phyloP scores from a whole-genome alignment of 2,888 invertebrate genomes.

The Linyphia triangularis region DNA sequence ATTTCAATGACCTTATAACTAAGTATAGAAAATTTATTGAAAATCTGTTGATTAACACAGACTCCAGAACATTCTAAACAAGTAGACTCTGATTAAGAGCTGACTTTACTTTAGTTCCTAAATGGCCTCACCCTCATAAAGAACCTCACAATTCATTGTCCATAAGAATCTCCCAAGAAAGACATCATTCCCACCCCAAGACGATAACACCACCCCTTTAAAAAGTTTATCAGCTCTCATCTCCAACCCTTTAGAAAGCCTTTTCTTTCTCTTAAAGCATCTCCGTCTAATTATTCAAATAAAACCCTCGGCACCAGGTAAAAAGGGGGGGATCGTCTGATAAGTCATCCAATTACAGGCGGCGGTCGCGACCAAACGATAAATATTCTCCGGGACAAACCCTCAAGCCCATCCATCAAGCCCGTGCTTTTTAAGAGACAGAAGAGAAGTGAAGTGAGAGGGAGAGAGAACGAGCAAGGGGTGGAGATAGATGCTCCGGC shows the following conservation, averaged over 20 bases:
- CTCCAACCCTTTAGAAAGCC: conserved; percentile 8
- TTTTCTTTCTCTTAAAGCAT: not conserved
- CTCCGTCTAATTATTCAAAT: conserved; percentile 67
- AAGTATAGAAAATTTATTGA: too few relatives aligned
- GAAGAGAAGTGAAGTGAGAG: conserved; percentile 20
- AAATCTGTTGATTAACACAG: too few relatives aligned
- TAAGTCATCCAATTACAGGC: conserved; percentile 69
- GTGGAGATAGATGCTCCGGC: conserved; percentile 55
- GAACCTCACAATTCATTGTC: too few relatives aligned
- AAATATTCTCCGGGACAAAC: conserved; percentile 66
- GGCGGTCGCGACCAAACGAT: conserved; percentile 53
- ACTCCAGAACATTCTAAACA: too few relatives aligned
- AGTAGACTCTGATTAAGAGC: too few relatives aligned
- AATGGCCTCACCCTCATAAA: too few relatives aligned
- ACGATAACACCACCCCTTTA: not conserved
- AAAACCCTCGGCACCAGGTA: conserved; percentile 18
- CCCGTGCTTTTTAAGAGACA: not conserved
- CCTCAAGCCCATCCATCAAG: conserved; percentile 63
- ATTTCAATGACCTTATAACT: too few relatives aligned
- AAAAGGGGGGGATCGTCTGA: conserved; percentile 13
- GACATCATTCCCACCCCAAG: not conserved
- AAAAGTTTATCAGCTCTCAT: not conserved
- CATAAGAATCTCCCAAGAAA: not conserved
- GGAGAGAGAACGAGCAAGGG: not conserved
- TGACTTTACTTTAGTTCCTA: too few relatives aligned